Percentiles rank a stretch among this genome's conserved stretches.
Conservation (phyloP, 2,113 vertebrate species). For the Corythornis madagascariensis region DNA sequence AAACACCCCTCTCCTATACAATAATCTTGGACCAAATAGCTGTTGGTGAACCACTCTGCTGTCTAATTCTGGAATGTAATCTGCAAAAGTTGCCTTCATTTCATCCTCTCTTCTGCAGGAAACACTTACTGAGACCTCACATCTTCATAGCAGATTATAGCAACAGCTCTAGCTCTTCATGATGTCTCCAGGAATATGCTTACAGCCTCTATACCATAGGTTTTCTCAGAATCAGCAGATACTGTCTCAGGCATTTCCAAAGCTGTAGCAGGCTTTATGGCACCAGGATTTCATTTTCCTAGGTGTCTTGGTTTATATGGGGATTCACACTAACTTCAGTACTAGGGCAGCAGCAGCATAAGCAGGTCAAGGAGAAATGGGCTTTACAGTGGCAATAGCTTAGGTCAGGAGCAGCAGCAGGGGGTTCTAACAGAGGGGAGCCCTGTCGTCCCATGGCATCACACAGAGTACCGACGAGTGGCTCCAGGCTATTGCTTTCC, state of each 20-base stretch:
- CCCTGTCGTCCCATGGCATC: neutral
- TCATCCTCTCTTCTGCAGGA: neutral
- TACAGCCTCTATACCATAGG: neutral
- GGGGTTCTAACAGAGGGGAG: neutral
- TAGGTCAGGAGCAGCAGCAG: neutral
- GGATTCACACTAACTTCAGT: neutral
- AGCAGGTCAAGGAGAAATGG: neutral
- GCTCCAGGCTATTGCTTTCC: constrained; percentile 25
- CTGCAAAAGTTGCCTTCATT: neutral
- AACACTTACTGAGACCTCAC: neutral
- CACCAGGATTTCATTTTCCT: neutral
- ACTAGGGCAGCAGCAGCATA: neutral
- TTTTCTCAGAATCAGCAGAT: neutral
- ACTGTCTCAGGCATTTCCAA: neutral
- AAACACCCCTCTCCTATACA: neutral
- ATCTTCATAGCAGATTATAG: neutral
- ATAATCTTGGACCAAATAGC: neutral
- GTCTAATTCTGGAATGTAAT: neutral
- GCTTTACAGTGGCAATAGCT: neutral
- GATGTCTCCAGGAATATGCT: neutral
- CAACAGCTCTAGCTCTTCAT: neutral
- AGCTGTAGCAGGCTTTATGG: neutral
- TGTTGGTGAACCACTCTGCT: neutral
- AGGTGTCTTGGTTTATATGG: neutral
- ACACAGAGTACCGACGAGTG: neutral